These are phyloP conservation scores for Halocynthia aurantium DNA, from an alignment of 23 tunicate species.

Conservation along the genomic window DNA sequence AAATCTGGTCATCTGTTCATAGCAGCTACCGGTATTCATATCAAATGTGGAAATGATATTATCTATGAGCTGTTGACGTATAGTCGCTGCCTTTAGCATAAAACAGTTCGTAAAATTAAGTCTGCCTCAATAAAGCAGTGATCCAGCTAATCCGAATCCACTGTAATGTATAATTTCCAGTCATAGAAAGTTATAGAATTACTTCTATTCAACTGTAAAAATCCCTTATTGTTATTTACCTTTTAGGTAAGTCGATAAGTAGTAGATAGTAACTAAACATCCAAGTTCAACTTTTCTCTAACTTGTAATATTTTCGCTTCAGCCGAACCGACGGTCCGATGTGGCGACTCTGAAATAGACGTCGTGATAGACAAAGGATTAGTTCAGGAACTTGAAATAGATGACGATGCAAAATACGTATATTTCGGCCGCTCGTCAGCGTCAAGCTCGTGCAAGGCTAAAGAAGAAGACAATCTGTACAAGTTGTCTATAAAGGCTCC, in stretches of 20 bases:
- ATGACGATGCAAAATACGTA: conserved; percentile 76
- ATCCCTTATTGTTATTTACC: not conserved
- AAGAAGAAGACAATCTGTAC: conserved; percentile 58
- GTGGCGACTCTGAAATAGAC: conserved; percentile 81
- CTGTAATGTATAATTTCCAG: not conserved
- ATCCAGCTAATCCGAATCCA: not conserved
- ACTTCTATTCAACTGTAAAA: not conserved
- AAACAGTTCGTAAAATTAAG: no score
- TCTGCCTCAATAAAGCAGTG: no score
- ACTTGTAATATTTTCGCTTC: conserved; percentile 8
- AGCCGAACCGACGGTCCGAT: conserved; percentile 93
- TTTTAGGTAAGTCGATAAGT: no score
- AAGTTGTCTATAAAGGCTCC: conserved; percentile 68
- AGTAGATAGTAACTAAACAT: not conserved
- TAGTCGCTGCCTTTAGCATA: no score
- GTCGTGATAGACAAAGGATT: conserved; percentile 95
- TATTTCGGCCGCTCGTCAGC: conserved; percentile 88
- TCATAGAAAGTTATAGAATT: not conserved
- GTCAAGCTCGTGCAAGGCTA: conserved; percentile 60
- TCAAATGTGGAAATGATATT: no score
- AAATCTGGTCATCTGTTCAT: no score
- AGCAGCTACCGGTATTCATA: no score
- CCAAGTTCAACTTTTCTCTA: not conserved
- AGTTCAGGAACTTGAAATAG: conserved; percentile 80
- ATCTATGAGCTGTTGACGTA: no score